Conservation (phyloP, 2,888 invertebrate genomes). For the Cactoblastis cactorum region DNA sequence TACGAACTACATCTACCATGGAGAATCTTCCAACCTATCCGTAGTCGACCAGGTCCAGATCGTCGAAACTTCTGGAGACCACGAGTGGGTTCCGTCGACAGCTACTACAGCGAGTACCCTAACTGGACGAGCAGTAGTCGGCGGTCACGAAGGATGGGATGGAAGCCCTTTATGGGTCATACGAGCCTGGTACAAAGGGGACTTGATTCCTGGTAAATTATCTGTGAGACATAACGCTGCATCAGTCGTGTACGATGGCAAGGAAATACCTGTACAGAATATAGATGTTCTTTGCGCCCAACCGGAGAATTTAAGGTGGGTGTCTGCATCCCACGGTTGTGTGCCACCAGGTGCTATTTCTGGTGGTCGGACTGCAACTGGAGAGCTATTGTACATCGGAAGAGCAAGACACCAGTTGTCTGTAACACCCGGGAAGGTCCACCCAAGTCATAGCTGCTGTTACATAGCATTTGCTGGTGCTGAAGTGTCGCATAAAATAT, state of each 20-base stretch:
- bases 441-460: conserved; percentile 61
- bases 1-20: conserved; percentile 69
- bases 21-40: conserved; percentile 37
- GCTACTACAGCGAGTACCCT: conserved; percentile 51
- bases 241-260: conserved; percentile 57
- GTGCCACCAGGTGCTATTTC: conserved; percentile 77
- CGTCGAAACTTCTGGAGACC: conserved; percentile 60
- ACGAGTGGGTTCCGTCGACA: conserved; percentile 65
- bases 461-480: conserved; percentile 64
- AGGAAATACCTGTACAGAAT: conserved; percentile 65
- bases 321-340: conserved; percentile 71
- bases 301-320: conserved; percentile 68
- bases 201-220: conserved; percentile 68
- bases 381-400: conserved; percentile 76
- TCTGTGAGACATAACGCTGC: conserved; percentile 66
- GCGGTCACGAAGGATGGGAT: conserved; percentile 73
- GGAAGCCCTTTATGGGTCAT: conserved; percentile 73
- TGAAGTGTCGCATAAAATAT: conserved; percentile 63
- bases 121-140: conserved; percentile 61
- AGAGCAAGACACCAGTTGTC: conserved; percentile 78
- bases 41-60: conserved; percentile 42
- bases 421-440: conserved; percentile 79
- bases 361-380: conserved; percentile 69
- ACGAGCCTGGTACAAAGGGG: conserved; percentile 65
- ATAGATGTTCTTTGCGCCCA: conserved; percentile 63